Conservation (phyloP, 2,113 vertebrate species). For the Mus pahari region DNA sequence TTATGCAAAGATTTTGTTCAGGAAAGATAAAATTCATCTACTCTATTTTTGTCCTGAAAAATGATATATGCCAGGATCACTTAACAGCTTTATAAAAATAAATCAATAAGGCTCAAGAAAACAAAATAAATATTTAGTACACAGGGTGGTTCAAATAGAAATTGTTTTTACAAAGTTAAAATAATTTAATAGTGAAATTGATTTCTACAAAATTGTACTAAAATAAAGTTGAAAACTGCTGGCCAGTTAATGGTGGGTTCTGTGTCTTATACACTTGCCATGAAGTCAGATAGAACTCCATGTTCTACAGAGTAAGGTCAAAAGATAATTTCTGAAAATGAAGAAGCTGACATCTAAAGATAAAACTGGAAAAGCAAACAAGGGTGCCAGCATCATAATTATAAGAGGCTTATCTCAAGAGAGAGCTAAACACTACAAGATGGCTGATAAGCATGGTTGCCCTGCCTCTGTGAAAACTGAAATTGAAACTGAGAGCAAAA, state of each 20-base stretch:
- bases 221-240: background rate
- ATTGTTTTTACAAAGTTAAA: background rate
- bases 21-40: background rate
- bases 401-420: background rate
- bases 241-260: background rate
- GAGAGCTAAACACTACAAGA: background rate
- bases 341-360: background rate
- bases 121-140: background rate
- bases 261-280: background rate
- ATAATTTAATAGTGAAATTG: background rate
- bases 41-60: background rate
- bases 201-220: background rate
- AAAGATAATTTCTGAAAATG: conserved; percentile 27
- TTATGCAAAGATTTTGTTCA: background rate
- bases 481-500: background rate
- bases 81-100: background rate
- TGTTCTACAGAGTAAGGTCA: background rate
- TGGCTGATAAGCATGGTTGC: background rate
- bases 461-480: background rate
- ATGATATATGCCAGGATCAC: background rate
- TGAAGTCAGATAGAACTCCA: background rate
- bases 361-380: background rate
- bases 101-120: background rate
- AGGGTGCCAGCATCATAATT: background rate
- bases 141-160: background rate